Evolutionary conservation across 2,797 vertebrate genomes (phyloP).

Genomic region (Poeciliopsis turneri): DNA sequence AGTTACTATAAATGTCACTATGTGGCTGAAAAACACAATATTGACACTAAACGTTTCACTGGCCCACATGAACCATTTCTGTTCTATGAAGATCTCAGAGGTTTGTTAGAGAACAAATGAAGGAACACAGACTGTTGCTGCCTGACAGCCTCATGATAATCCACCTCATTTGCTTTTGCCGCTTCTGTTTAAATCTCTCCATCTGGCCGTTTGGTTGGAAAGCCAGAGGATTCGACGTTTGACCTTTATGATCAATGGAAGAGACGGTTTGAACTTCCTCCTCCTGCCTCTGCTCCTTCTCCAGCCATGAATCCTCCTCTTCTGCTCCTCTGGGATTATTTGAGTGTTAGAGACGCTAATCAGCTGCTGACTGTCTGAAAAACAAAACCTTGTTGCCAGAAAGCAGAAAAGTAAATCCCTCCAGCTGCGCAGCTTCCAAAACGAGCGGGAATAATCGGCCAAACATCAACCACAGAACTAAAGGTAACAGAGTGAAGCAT

Average conservation of each 20-base stretch:
- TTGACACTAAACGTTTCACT: no score
- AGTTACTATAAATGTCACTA: no score
- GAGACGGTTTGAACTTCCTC: neutral
- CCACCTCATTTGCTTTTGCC: neutral
- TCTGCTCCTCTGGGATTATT: neutral
- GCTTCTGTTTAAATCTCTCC: neutral
- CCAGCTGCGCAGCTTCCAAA: neutral
- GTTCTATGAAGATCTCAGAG: neutral
- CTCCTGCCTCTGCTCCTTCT: neutral
- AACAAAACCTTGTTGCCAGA: neutral
- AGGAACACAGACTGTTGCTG: neutral
- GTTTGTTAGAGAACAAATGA: neutral
- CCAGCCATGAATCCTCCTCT: neutral
- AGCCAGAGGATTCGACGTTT: neutral
- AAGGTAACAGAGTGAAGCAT: neutral
- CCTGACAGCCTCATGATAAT: neutral
- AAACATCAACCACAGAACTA: neutral
- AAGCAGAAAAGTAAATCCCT: neutral
- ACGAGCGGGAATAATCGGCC: neutral
- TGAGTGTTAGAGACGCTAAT: neutral
- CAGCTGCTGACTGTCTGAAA: neutral
- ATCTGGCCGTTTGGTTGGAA: neutral
- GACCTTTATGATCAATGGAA: neutral
- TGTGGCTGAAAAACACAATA: no score
- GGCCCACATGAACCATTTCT: neutral